A percentile compares a stretch with the other conserved stretches of the same genome.
Conservation (phyloP, 1,140 invertebrate genomes). For the Glossosoma conforme region DNA sequence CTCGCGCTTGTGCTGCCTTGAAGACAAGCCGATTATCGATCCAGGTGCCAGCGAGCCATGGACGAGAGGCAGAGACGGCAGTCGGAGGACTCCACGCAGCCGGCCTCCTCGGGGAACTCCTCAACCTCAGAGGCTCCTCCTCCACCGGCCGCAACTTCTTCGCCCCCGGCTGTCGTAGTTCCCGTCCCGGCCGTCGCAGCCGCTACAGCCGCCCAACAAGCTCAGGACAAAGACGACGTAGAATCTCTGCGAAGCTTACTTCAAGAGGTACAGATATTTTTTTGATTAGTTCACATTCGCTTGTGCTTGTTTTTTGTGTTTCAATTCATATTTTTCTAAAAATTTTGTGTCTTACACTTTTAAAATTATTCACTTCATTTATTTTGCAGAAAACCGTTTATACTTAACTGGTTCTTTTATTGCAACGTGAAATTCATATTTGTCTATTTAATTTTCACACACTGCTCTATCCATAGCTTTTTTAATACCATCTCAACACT, state of each 20-base stretch:
- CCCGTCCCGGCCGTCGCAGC: conserved; percentile 31
- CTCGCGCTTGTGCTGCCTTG: too few species aligned
- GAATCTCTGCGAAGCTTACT: conserved; percentile 61
- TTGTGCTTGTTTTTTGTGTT: conserved; percentile 14
- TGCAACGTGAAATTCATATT: too few species aligned
- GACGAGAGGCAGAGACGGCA: conserved; percentile 44
- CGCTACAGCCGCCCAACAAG: conserved; percentile 9
- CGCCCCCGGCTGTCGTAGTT: conserved; percentile 31
- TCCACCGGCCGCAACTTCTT: conserved; percentile 46
- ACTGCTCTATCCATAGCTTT: too few species aligned
- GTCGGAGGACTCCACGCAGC: conserved; percentile 45
- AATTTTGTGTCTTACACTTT: conserved; percentile 20
- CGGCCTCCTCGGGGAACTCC: conserved; percentile 50
- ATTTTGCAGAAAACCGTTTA: too few species aligned
- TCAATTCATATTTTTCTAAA: conserved; percentile 21
- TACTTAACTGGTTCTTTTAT: too few species aligned
- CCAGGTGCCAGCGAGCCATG: conserved; percentile 26
- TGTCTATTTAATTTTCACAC: too few species aligned
- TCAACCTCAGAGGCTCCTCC: conserved; percentile 57
- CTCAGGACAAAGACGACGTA: conserved; percentile 51
- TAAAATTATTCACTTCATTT: conserved; percentile 23
- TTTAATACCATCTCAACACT: too few species aligned
- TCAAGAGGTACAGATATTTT: conserved; percentile 60
- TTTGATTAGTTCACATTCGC: neutral
- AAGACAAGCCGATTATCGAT: too few species aligned